Conservation (phyloP, 2,113 vertebrate genomes). For the Euleptes europaea region DNA sequence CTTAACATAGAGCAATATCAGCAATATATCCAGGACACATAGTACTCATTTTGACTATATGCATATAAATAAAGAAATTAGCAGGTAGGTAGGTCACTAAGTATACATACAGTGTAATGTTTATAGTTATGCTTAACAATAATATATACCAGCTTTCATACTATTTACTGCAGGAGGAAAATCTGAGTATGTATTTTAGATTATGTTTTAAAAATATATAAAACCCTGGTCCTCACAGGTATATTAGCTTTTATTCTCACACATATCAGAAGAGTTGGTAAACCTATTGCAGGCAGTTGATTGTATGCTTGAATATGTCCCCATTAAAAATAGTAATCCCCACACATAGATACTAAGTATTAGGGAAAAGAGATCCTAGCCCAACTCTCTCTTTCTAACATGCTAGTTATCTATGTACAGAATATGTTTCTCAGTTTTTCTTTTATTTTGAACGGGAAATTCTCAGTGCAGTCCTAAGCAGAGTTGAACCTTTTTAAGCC, state of each 20-base stretch:
- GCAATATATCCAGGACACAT: background rate
- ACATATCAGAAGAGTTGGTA: background rate
- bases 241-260: background rate
- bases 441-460: background rate
- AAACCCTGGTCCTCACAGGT: background rate
- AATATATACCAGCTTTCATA: conserved; percentile 14
- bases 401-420: background rate
- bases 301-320: background rate
- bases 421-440: background rate
- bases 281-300: too few relatives aligned
- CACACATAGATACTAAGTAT: background rate
- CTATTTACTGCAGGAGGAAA: background rate
- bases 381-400: background rate
- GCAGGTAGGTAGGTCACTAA: conserved; percentile 4
- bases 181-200: background rate
- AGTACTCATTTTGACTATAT: background rate
- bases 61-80: background rate
- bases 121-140: background rate
- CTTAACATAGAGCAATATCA: background rate
- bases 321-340: background rate
- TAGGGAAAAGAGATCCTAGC: background rate
- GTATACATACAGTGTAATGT: background rate
- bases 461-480: background rate
- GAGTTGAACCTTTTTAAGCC: too few relatives aligned
- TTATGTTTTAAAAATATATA: conserved; percentile 22